Conservation (phyloP, 2,113 vertebrate genomes). For the Ciconia maguari region DNA sequence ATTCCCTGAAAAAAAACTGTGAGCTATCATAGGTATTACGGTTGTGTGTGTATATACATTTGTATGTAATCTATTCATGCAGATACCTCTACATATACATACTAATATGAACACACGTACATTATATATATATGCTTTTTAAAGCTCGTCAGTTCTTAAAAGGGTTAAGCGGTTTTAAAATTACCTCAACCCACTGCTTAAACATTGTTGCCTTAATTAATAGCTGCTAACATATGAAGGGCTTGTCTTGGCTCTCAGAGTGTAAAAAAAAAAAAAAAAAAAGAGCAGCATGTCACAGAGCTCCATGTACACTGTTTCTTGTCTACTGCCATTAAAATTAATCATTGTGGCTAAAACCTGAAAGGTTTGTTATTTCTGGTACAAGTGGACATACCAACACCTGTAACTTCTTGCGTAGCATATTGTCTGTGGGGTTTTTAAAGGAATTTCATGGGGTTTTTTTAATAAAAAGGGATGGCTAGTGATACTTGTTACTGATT, state of each 20-base stretch:
- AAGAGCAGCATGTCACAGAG: constrained; percentile 42
- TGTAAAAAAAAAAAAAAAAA: neutral
- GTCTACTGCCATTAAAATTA: constrained; percentile 47
- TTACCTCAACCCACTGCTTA: constrained; percentile 53
- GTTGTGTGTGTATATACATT: neutral
- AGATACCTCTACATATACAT: neutral
- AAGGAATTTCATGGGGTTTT: neutral
- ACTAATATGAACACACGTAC: neutral
- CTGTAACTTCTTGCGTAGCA: fast-evolving
- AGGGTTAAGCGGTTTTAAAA: constrained; percentile 59
- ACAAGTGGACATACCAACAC: neutral
- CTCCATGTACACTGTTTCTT: constrained; percentile 23
- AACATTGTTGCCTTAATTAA: constrained; percentile 65
- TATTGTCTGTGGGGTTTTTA: neutral
- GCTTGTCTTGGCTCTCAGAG: constrained; percentile 47
- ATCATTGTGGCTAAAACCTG: neutral
- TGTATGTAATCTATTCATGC: neutral
- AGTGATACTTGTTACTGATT: neutral
- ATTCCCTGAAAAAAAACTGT: neutral
- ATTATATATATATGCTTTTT: neutral
- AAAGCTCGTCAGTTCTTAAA: neutral
- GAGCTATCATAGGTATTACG: neutral
- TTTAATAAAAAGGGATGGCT: neutral
- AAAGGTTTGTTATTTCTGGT: neutral
- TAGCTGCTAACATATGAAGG: constrained; percentile 51